phyloP scores from a whole-genome alignment of 2,888 invertebrate genomes.

The Acanthosepion esculentum region DNA sequence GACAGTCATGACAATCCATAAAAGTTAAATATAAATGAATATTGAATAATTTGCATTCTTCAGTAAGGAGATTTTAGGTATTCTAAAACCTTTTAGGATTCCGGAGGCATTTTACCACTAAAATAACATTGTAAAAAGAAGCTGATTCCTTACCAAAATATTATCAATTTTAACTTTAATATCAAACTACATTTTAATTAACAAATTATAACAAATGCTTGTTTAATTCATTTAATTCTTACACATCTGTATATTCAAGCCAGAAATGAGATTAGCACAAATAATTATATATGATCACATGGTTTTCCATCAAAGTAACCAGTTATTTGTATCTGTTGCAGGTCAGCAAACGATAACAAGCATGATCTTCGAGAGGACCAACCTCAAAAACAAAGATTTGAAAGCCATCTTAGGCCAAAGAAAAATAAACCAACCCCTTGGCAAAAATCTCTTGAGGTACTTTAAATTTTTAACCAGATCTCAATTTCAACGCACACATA shows the following conservation, averaged over 20 bases:
- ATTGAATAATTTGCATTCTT: too few species aligned
- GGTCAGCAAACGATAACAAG: background rate
- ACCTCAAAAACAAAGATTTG: slow-evolving; percentile 18
- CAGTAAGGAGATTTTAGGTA: too few species aligned
- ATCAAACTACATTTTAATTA: too few species aligned
- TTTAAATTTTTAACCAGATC: background rate
- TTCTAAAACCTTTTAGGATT: too few species aligned
- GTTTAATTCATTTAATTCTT: too few species aligned
- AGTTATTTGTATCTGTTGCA: background rate
- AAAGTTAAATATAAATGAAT: too few species aligned
- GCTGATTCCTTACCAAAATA: too few species aligned
- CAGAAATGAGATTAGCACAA: background rate
- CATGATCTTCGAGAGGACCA: background rate
- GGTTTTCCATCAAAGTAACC: background rate
- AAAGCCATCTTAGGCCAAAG: background rate
- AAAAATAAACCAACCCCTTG: background rate
- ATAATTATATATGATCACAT: background rate
- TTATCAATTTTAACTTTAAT: too few species aligned
- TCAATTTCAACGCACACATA: background rate
- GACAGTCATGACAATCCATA: too few species aligned
- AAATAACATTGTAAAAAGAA: too few species aligned
- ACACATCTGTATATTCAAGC: background rate
- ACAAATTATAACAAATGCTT: too few species aligned
- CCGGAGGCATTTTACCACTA: too few species aligned
- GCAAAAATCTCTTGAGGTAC: background rate